These are phyloP conservation scores for Amphiura filiformis DNA, from an alignment of 35 echinoderm and acorn worm genomes.

Conservation along the genomic window DNA sequence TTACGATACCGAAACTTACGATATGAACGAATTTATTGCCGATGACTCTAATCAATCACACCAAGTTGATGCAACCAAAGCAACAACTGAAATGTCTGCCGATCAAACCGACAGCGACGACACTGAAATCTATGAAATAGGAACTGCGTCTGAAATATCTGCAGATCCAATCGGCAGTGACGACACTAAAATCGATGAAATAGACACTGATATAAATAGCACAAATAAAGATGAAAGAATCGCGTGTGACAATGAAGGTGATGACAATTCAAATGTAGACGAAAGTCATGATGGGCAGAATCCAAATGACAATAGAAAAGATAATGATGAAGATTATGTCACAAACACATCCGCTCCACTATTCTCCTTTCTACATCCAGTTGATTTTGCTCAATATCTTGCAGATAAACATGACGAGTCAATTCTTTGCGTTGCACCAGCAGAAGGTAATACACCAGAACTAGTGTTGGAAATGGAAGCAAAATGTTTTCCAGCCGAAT, in stretches of 20 bases:
- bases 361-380: background rate
- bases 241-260: background rate
- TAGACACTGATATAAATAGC: no score
- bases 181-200: no score
- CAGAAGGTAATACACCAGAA: slow-evolving; percentile 73
- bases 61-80: no score
- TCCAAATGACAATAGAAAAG: background rate
- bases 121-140: no score
- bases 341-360: background rate
- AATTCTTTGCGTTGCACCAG: slow-evolving; percentile 55
- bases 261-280: background rate
- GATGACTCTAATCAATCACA: no score
- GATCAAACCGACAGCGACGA: no score
- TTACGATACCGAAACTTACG: no score
- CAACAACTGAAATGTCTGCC: no score
- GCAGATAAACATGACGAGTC: background rate
- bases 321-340: slow-evolving; percentile 4
- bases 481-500: slow-evolving; percentile 46
- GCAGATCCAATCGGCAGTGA: no score
- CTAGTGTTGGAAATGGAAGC: slow-evolving; percentile 35
- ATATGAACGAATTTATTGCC: no score
- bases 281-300: background rate
- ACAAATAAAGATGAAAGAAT: no score
- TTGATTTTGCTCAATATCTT: slow-evolving; percentile 1
- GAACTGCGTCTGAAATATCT: no score